Conservation (phyloP, 2,888 invertebrate species). For the Andrena dorsata region DNA sequence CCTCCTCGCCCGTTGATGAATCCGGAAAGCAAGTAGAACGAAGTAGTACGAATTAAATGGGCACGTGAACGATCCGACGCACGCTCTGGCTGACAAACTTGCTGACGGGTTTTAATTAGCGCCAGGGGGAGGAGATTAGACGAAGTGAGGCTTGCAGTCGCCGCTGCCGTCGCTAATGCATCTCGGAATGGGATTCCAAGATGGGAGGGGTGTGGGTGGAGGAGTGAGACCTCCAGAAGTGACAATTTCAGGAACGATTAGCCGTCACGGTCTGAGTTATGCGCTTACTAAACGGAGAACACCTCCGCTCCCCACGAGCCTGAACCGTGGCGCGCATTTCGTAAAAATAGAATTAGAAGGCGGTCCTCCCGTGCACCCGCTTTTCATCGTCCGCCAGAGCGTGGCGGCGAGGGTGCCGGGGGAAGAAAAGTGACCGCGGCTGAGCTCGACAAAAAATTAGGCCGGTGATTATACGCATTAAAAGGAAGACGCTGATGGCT, state of each 20-base stretch:
- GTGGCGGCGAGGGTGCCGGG: conserved; percentile 30
- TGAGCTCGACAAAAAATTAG: conserved; percentile 51
- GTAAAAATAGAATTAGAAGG: conserved; percentile 80
- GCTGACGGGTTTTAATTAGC: conserved; percentile 81
- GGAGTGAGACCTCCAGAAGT: conserved; percentile 79
- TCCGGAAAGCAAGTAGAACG: conserved; percentile 15
- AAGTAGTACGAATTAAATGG: conserved; percentile 47
- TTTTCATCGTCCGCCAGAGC: conserved; percentile 51
- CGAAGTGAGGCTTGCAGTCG: conserved; percentile 62
- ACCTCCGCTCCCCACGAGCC: conserved; percentile 76
- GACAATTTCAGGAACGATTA: conserved; percentile 84
- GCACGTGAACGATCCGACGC: conserved; percentile 47
- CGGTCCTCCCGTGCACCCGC: conserved; percentile 31
- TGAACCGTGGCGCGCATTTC: conserved; percentile 77
- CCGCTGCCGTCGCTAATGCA: conserved; percentile 79
- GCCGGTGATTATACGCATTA: conserved; percentile 67
- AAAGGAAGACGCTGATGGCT: conserved; percentile 46
- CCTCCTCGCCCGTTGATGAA: background rate
- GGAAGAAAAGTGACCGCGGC: conserved; percentile 63
- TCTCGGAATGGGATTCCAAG: conserved; percentile 75
- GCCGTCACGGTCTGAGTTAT: conserved; percentile 84
- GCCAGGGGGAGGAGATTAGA: conserved; percentile 74
- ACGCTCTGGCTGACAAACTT: conserved; percentile 71
- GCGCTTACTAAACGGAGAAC: conserved; percentile 81
- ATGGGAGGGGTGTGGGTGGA: conserved; percentile 53